Conservation (phyloP, 2,797 vertebrate genomes). For the Sylvilagus floridanus region DNA sequence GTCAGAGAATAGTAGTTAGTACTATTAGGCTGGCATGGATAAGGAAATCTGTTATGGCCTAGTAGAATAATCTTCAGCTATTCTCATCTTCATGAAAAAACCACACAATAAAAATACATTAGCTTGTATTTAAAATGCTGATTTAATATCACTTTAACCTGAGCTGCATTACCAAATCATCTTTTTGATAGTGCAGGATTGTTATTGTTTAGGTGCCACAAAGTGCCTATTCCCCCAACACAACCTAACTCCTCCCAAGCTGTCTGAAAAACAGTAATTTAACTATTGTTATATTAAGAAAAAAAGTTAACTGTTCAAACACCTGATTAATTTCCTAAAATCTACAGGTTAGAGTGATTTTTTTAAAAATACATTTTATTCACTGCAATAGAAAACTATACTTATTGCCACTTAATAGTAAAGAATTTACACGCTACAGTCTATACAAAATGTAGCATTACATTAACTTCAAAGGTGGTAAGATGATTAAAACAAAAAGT, state of each 20-base stretch:
- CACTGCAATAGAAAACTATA: slow-evolving; percentile 55
- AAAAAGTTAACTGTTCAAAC: slow-evolving; percentile 69
- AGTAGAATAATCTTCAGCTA: slow-evolving; percentile 35
- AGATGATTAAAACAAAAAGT: slow-evolving; percentile 72
- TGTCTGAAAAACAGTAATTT: slow-evolving; percentile 26
- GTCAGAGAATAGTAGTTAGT: slow-evolving; percentile 39
- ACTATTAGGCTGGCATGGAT: background rate
- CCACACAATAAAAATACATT: slow-evolving; percentile 50
- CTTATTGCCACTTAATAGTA: slow-evolving; percentile 50
- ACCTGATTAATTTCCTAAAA: slow-evolving; percentile 52
- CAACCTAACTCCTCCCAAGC: slow-evolving; percentile 50
- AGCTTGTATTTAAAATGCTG: slow-evolving; percentile 57
- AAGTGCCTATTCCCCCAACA: slow-evolving; percentile 26
- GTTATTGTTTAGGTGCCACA: slow-evolving; percentile 37
- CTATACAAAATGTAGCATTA: slow-evolving; percentile 45
- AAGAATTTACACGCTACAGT: slow-evolving; percentile 37
- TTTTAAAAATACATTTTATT: slow-evolving; percentile 28
- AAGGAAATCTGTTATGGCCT: slow-evolving; percentile 52
- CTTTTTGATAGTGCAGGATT: slow-evolving; percentile 39
- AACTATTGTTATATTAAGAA: slow-evolving; percentile 34
- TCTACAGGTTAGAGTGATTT: slow-evolving; percentile 1
- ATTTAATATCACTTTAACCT: slow-evolving; percentile 63
- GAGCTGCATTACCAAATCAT: slow-evolving; percentile 62
- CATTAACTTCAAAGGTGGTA: slow-evolving; percentile 69
- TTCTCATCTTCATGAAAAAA: slow-evolving; percentile 45